phyloP scores from a whole-genome alignment of 2,888 invertebrate genomes.

The Halocaridina rubra region DNA sequence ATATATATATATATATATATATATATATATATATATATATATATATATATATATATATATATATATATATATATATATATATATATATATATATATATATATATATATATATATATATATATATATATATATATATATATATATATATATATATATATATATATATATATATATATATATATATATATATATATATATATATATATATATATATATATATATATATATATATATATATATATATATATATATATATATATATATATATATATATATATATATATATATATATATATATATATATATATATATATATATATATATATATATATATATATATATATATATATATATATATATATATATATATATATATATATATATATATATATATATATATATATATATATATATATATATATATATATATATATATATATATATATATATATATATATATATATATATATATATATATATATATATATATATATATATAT shows the following conservation, averaged over 20 bases:
- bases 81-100: not conserved
- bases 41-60: not conserved
- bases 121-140: not conserved
- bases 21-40: not conserved
- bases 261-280: not conserved
- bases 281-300: not conserved
- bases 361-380: too few relatives aligned
- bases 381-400: too few relatives aligned
- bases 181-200: not conserved
- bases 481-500: too few relatives aligned
- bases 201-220: not conserved
- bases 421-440: too few relatives aligned
- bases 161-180: not conserved
- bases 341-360: slow-evolving; percentile 4
- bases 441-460: too few relatives aligned
- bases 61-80: not conserved
- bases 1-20: not conserved
- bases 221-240: not conserved
- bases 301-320: not conserved
- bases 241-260: not conserved
- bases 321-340: not conserved
- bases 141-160: not conserved
- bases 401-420: too few relatives aligned
- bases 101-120: not conserved
- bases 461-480: too few relatives aligned